Evolutionary conservation across 1,140 invertebrate species (phyloP), one percentile per base, ranked within the genome.

Genomic region (Helicoverpa zea): DNA sequence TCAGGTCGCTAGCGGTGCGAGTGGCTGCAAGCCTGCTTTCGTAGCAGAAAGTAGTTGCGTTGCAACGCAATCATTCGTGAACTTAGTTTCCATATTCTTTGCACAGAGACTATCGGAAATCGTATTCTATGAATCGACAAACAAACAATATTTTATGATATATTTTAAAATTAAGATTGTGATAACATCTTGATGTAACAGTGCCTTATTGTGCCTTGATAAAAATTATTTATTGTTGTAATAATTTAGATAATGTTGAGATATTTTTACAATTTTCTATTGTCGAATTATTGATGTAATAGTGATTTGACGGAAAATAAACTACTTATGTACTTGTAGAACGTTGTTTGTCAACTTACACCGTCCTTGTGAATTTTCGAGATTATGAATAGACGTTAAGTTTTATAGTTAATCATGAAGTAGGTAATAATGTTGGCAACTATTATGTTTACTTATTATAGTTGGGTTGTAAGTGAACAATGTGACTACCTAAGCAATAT

Each of bases 191-290:
- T 88, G 87, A 94, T 86, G 83, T 89, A 91, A 91, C 89, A 90
- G 93, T 95, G 94, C 94, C 94, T 95, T 94, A 94, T 90, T 93
- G 92, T 94, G 92, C 92, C 92, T 94, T 94, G 89, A 92, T 89
- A 88, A 88, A 92, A 91, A 86, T 87, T 93, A 94, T 94, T 94
- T 94, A 93, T 94, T 92, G 90, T 91, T 93, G 90, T 89, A 90
- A 81, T 90, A 88, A 90, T 89, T 92, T 90, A 93, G 90, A 86
- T 90, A 87, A 91, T 92, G 81, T 89, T 90, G 84, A 89, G 87
- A 89, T 94, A 92, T 94, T 95, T 94, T 89, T 92, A 92, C 88
- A 93, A 83, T 88, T 89, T 91, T 92, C 84, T 89, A 89, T 86
- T 85, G 84, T 89, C 86, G 83, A 85, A 86, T 84, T 85, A 88